phyloP scores from a whole-genome alignment of 2,797 vertebrate species.

The Myoxocephalus aenaeus region DNA sequence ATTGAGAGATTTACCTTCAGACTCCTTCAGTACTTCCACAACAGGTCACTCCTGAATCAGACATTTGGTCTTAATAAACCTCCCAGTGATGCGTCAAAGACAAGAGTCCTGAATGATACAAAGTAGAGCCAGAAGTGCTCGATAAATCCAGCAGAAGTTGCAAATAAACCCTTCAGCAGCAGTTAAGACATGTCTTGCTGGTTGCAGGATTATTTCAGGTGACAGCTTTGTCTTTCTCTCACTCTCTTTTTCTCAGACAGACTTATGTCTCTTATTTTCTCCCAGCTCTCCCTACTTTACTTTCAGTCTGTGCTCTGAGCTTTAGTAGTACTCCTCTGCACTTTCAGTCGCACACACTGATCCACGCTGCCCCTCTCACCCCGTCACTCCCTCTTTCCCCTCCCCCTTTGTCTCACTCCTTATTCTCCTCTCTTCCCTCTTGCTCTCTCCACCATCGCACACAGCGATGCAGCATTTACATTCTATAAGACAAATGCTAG shows the following conservation, averaged over 20 bases:
- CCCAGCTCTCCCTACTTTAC: neutral
- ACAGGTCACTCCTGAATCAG: neutral
- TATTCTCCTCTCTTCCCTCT: neutral
- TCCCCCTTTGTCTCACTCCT: neutral
- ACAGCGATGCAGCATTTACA: constrained; percentile 1
- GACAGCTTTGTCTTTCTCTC: neutral
- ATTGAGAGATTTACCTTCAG: constrained; percentile 3
- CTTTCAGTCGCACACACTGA: neutral
- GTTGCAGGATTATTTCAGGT: neutral
- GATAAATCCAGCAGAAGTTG: neutral
- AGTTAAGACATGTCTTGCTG: neutral
- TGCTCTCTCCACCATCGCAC: neutral
- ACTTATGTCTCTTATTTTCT: neutral
- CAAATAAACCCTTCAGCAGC: neutral
- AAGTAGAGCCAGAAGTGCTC: neutral
- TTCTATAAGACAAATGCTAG: constrained; percentile 1
- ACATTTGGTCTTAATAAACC: neutral
- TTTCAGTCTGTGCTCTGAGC: neutral
- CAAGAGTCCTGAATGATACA: neutral
- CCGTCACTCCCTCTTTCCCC: neutral
- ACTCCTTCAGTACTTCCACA: neutral
- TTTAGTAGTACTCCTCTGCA: neutral
- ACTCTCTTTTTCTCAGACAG: neutral
- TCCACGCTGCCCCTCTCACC: constrained; percentile 4
- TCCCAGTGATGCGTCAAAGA: neutral